Evolutionary conservation across 2,113 vertebrate species (phyloP).

Genomic region (Sporophila hypoxantha): DNA sequence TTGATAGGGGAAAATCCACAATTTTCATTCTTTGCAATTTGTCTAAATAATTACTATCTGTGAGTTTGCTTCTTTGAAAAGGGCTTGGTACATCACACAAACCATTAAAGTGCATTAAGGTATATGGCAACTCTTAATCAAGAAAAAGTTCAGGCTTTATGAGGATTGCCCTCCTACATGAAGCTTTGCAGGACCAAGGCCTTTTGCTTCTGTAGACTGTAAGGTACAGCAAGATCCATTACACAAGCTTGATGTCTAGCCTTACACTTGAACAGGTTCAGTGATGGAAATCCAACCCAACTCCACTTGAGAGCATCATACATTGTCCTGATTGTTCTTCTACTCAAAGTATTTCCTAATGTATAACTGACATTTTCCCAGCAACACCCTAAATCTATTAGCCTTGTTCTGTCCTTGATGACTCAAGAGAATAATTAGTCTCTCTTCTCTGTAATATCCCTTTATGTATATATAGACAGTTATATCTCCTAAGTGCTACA

Average conservation of each 20-base stretch:
- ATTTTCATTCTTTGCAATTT: not conserved
- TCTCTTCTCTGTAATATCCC: conserved; percentile 13
- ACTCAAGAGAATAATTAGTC: conserved; percentile 33
- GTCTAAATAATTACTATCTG: not conserved
- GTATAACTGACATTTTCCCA: conserved; percentile 24
- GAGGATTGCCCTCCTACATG: not conserved
- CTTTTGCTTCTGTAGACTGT: not conserved
- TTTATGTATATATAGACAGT: conserved; percentile 43
- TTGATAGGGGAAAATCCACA: not conserved
- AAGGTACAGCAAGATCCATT: not conserved
- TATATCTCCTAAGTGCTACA: conserved; percentile 33
- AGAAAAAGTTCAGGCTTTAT: not conserved
- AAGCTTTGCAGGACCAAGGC: not conserved
- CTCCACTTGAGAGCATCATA: not conserved
- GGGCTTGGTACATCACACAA: not conserved
- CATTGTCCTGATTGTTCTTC: conserved; percentile 8
- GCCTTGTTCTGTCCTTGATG: conserved; percentile 41
- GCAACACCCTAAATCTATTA: conserved; percentile 28
- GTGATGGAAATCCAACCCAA: not conserved
- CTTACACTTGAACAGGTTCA: not conserved
- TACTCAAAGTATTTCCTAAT: conserved; percentile 27
- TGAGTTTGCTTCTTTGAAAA: not conserved
- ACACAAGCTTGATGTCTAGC: not conserved
- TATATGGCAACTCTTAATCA: not conserved
- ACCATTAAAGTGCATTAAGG: not conserved